Conservation (phyloP, 2,113 vertebrate genomes). For the Lepisosteus oculatus region DNA sequence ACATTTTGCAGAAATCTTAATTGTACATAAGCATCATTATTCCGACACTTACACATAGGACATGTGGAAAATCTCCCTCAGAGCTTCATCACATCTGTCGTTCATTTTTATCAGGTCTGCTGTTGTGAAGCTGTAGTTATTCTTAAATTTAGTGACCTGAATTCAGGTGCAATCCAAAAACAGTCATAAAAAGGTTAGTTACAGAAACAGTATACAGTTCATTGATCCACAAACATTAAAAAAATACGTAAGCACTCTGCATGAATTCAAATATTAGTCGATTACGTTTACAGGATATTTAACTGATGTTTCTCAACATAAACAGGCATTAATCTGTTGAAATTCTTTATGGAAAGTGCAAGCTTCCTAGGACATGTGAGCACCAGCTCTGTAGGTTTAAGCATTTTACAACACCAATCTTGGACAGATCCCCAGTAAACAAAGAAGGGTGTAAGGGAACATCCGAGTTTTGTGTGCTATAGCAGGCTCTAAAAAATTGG, state of each 20-base stretch:
- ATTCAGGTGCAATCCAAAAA: conserved; percentile 5
- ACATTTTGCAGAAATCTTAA: too few relatives aligned
- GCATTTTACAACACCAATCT: background rate
- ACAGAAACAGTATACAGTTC: too few relatives aligned
- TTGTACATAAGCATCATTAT: conserved; percentile 1
- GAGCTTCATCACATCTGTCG: conserved; percentile 89
- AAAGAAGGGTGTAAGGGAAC: background rate
- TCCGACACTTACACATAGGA: conserved; percentile 83
- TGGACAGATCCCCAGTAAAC: background rate
- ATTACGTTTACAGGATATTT: too few relatives aligned
- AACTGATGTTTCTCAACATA: too few relatives aligned
- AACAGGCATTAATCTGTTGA: too few relatives aligned
- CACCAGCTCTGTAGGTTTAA: background rate
- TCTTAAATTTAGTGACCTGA: conserved; percentile 84
- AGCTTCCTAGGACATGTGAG: background rate
- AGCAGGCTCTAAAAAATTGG: background rate
- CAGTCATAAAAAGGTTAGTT: background rate
- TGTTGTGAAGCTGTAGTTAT: conserved; percentile 86
- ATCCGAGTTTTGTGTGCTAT: background rate
- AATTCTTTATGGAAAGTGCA: too few relatives aligned
- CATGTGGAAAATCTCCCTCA: conserved; percentile 96
- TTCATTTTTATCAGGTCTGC: conserved; percentile 94
- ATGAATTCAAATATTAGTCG: background rate
- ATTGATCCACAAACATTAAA: background rate
- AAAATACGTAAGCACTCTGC: background rate